Base-by-base conservation (phyloP, 2,888 invertebrate species). In the Oscheius sp. region DNA sequence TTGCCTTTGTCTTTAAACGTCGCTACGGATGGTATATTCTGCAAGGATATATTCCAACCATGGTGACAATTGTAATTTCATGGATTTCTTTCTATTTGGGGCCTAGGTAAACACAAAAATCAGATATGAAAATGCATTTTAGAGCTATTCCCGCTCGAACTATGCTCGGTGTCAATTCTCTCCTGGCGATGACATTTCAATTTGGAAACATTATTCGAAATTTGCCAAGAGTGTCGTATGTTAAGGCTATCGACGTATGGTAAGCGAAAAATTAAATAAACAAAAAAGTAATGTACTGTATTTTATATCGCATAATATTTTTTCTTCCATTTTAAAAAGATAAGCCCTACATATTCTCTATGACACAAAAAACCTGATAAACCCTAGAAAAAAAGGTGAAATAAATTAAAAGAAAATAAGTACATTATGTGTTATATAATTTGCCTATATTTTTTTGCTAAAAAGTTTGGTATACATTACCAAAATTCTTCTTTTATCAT, bases 171-270 rank as follows among this genome's bases (percentile, higher is more conserved):
- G 86, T 86, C 26, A 86, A 86, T 59, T 80, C 84, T 3, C 73
- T 86, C n/a, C 74, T 85, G 28, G 86, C 86, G 0, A 86, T 86
- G 85, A 86, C 86, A 1, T 85, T 86, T 63, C 86, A 86, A 64
- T 86, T 86, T 63, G 86, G 86, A 44, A 86, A 86, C 57, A 86
- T 86, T 63, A 86, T 86, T 63, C 68, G 86, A 38, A 86, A 86
- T 65, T 70, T 86, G 28, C 86, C 86, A 2, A 64, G 86, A 17
- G 86, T 86, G 41, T 83, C 82, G n/a, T 86, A 86, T 63, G 85
- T 86, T 12, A 85, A 83, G 67, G 80, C 82, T 6, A 81, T 81
- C 51, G 54, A 36, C 36, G 33, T 2, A 4, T 20, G 5, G 14
- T 20, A 20, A 5, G 22, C 8, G 17, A 9, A 20, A 20, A 17